Base-by-base conservation (phyloP, 1,140 invertebrate species). In the Helicorthomorpha holstii region DNA sequence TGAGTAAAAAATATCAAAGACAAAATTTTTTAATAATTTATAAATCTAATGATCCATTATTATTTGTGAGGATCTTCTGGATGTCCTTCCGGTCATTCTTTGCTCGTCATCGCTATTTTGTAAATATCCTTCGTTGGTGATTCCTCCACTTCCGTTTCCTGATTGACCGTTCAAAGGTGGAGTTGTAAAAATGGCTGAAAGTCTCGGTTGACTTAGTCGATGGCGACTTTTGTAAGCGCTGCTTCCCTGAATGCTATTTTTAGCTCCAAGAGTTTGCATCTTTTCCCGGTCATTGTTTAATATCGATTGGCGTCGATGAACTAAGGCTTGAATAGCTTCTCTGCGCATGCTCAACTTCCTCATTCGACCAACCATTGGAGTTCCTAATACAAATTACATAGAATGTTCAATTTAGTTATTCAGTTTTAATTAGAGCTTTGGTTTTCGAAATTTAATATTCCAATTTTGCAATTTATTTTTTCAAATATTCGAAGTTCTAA, bases 251-350 rank as follows among this genome's bases (percentile, higher is more conserved):
- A 85, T 85, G 63, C 85, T 82, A 61, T 90, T 90, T 59, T 84
- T 85, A 0, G 85, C 86, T 0, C 88, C 88, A 14, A 93, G 69
- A 1, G 89, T 93, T 67, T 92, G 84, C 88, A 94, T 92, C 54
- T 87, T 80, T 1, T 83, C 87, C 38, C 58, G 59, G 60, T 86
- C 86, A 57, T 83, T 69, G 0, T 83, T 83, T 74, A 90, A 83
- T 14, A 90, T 80, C 0, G 85, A 89, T 60, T 89, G 86, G 38
- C 87, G 75, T 34, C 88, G 73, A 2, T 83, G 82, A 66, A 89
- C 85, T 50, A 91, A 72, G 1, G 86, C 87, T 60, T 87, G 82
- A 48, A 89, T 69, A 0, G 76, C 74, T 65, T 89, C 86, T 56
- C 80, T 70, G 57, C 84, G 71, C 70, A 87, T 81, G 1, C 85